phyloP scores from a whole-genome alignment of 2,888 invertebrate species.

The Aspidiotus destructor region DNA sequence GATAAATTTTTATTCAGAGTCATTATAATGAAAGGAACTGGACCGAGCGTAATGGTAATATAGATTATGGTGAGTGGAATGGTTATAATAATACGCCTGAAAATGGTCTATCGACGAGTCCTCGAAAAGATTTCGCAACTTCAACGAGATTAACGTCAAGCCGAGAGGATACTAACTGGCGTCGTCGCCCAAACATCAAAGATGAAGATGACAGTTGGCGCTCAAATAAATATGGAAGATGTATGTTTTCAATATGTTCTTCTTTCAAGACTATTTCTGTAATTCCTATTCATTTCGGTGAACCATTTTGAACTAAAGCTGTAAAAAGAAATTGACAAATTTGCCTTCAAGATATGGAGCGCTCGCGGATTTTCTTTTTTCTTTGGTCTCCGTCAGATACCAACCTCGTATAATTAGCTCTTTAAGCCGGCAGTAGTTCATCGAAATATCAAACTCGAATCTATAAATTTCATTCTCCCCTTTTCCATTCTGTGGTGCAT shows the following conservation, averaged over 20 bases:
- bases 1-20: conserved; percentile 3
- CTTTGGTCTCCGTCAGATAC: no score
- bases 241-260: not conserved
- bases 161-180: conserved; percentile 40
- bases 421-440: not conserved
- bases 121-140: conserved; percentile 38
- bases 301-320: no score
- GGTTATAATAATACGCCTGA: conserved; percentile 16
- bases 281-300: no score
- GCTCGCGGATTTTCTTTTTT: no score
- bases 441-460: not conserved
- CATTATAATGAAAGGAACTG: conserved; percentile 44
- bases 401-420: no score
- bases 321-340: no score
- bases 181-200: conserved; percentile 39
- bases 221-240: conserved; percentile 18
- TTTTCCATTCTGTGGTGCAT: not conserved
- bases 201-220: conserved; percentile 25
- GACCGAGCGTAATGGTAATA: conserved; percentile 47
- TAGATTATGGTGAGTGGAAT: conserved; percentile 29
- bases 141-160: conserved; percentile 43
- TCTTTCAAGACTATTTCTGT: no score
- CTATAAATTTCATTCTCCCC: not conserved
- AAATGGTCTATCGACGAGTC: conserved; percentile 33
- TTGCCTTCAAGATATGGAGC: no score